Conservation (phyloP, 2,888 invertebrate genomes). For the Helobdella robusta region DNA sequence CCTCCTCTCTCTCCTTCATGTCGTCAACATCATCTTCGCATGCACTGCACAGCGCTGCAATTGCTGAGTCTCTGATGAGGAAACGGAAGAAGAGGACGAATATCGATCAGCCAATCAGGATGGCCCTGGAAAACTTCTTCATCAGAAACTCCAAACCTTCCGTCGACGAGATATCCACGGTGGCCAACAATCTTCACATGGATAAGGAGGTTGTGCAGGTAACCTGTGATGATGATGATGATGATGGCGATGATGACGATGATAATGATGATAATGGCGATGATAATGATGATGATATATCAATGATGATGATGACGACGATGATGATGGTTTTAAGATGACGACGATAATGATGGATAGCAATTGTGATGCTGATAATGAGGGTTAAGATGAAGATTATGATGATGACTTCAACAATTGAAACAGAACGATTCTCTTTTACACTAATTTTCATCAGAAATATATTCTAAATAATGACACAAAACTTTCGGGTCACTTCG, state of each 20-base stretch:
- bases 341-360: not conserved
- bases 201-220: slow-evolving; percentile 78
- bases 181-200: slow-evolving; percentile 86
- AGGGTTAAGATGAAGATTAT: no score
- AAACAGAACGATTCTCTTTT: no score
- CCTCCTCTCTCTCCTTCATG: not conserved
- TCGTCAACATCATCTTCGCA: not conserved
- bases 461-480: not conserved
- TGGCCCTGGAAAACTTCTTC: slow-evolving; percentile 89
- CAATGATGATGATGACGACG: slow-evolving; percentile 20
- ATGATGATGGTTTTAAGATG: not conserved
- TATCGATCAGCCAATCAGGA: slow-evolving; percentile 82
- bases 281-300: slow-evolving; percentile 21
- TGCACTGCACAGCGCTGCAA: slow-evolving; percentile 25
- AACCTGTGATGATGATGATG: slow-evolving; percentile 20
- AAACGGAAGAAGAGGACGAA: slow-evolving; percentile 91
- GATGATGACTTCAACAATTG: no score
- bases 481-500: not conserved
- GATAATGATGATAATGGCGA: slow-evolving; percentile 14
- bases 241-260: slow-evolving; percentile 13
- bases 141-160: slow-evolving; percentile 89
- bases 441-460: no score
- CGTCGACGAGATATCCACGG: slow-evolving; percentile 82
- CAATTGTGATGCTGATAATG: no score
- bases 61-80: slow-evolving; percentile 49